Base-by-base conservation (phyloP, 64 coral and sea anemone species). In the Exaiptasia diaphana region DNA sequence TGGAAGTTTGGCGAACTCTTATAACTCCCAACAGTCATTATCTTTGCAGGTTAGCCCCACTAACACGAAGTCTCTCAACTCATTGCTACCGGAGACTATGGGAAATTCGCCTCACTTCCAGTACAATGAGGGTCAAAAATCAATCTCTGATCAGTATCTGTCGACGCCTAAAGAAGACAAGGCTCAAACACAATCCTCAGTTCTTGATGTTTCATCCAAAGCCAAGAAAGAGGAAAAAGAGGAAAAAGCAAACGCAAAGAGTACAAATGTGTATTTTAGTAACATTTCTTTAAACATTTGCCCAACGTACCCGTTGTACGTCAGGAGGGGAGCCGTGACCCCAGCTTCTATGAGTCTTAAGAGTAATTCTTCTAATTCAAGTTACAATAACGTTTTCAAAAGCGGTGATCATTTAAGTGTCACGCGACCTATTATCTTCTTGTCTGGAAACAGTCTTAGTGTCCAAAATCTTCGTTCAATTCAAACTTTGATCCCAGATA, bases 311-410 rank as follows among this genome's bases (percentile, higher is more conserved):
- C 80, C 31, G 26, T 86, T 72, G 36, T 88, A 89, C 71, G 81
- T 65, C 42, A 89, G 91, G 72, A 50, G 91, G 1, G 91, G 91
- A 33, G 91, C 91, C n/a, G 87, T 95, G 28, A 87, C 91, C 34
- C 87, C 87, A 40, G 80, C 86, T 15, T 95, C 91, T 30, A 26
- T 95, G 18, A 95, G 91, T 30, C 80, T 95, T 11, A 95, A 89
- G 62, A 95, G 91, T 42, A 83, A 85, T 43, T 95, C 91, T 8
- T 88, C 86, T 25, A 88, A 88, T 8, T 95, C 91, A 5, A 95
- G 86, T 41, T 82, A 78, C n/a, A 63, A 76, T 30, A 80, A 43
- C 3, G 73, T 77, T 24, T 90, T 79, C 64, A 88, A 89, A 71
- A 39, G 78, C 4, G 74, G 64, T 10, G 67, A 65, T 18, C 58